These are phyloP conservation scores for Zaprionus tsacasi DNA, from an alignment of 1,140 invertebrate genomes.

Conservation along the genomic window DNA sequence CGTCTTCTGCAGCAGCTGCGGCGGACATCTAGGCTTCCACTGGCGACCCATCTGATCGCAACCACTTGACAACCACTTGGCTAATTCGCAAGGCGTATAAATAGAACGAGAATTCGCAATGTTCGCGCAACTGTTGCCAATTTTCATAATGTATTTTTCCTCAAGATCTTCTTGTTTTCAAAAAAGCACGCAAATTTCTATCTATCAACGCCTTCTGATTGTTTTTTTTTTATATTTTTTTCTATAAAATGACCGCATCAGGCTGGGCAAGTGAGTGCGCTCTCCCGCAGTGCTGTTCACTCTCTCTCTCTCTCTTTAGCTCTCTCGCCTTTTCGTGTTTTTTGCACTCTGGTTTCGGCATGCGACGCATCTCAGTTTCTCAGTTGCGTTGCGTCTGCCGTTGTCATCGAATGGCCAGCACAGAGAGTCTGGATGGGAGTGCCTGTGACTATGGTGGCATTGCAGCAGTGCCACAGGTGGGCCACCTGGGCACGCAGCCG, in stretches of 20 bases:
- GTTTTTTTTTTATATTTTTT: neutral
- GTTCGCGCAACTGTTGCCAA: slow-evolving; percentile 39
- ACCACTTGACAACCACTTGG: neutral
- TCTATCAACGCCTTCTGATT: slow-evolving; percentile 30
- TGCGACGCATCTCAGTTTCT: slow-evolving; percentile 22
- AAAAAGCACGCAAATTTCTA: slow-evolving; percentile 20
- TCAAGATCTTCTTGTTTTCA: neutral
- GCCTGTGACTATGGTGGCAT: slow-evolving; percentile 52
- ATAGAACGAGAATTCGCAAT: slow-evolving; percentile 22
- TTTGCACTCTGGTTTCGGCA: slow-evolving; percentile 16
- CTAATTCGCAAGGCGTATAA: slow-evolving; percentile 32
- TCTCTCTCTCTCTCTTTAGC: neutral
- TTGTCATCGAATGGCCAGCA: slow-evolving; percentile 70
- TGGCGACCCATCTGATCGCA: slow-evolving; percentile 62
- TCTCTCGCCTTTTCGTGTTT: slow-evolving; percentile 3
- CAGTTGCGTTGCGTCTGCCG: slow-evolving; percentile 46
- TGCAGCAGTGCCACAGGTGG: slow-evolving; percentile 67
- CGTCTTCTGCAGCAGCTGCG: slow-evolving; percentile 77
- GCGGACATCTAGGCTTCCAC: slow-evolving; percentile 80
- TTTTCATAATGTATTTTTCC: slow-evolving; percentile 27
- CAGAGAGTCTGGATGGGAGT: slow-evolving; percentile 67
- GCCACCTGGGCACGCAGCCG: slow-evolving; percentile 63
- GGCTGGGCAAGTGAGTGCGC: neutral
- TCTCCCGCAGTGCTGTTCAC: too few species aligned
- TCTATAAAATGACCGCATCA: neutral